Percentiles rank a stretch among this genome's conserved stretches.
Evolutionary conservation across 2,797 vertebrate species (phyloP).

Genomic region (Bovichtus variegatus): DNA sequence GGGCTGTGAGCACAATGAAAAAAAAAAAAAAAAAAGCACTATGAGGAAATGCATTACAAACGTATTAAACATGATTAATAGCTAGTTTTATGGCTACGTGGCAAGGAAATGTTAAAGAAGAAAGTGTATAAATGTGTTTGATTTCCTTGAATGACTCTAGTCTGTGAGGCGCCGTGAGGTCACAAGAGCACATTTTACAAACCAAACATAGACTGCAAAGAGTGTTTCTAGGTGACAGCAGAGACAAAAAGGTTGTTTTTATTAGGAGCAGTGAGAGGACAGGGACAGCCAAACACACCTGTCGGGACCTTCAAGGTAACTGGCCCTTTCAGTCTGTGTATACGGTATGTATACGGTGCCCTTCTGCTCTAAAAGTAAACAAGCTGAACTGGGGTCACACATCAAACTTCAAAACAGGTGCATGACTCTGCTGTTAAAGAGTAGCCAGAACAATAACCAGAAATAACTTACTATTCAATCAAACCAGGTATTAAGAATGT

Average conservation of each 20-base stretch:
- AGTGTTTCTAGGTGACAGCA: conserved; percentile 42
- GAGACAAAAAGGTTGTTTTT: conserved; percentile 17
- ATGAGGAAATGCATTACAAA: not conserved
- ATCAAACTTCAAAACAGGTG: conserved; percentile 51
- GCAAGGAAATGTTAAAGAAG: not conserved
- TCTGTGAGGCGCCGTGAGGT: not conserved
- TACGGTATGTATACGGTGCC: conserved; percentile 19
- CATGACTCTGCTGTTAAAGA: not conserved
- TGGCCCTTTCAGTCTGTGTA: conserved; percentile 29
- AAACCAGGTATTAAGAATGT: not conserved
- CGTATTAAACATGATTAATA: conserved; percentile 29
- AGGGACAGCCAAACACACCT: conserved; percentile 58
- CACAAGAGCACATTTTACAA: conserved; percentile 8
- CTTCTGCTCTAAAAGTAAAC: conserved; percentile 60
- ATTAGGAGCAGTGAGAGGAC: conserved; percentile 37
- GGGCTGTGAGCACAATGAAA: not conserved
- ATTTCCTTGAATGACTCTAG: conserved; percentile 13
- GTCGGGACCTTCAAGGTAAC: conserved; percentile 53
- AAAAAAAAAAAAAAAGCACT: not conserved
- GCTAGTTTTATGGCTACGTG: conserved; percentile 1
- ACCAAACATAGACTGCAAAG: conserved; percentile 20
- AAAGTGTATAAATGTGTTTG: conserved; percentile 20
- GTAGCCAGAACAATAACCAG: not conserved
- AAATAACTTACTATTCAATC: not conserved
- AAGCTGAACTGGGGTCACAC: conserved; percentile 41